These are phyloP conservation scores for Drosophila pallidifrons DNA, from an alignment of 1,140 invertebrate species.

Conservation along the genomic window DNA sequence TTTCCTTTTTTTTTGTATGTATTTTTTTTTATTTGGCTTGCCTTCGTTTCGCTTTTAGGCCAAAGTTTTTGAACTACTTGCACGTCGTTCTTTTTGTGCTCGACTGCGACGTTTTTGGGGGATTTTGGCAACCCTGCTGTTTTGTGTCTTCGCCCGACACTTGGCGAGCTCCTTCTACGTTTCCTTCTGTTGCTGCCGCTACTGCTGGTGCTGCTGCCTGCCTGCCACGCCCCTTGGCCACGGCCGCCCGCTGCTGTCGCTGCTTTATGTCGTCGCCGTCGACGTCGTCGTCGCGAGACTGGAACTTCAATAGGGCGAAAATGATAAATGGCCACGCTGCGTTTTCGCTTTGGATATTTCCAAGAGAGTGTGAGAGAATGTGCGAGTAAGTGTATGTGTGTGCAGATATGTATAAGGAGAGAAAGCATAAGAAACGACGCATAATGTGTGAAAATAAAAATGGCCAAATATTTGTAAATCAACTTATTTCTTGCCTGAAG, in stretches of 20 bases:
- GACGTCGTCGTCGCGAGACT: conserved; percentile 64
- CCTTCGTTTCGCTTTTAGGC: conserved; percentile 74
- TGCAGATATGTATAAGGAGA: conserved; percentile 5
- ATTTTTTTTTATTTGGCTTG: conserved; percentile 40
- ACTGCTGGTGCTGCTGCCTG: conserved; percentile 67
- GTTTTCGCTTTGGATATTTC: conserved; percentile 55
- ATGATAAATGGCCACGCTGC: conserved; percentile 78
- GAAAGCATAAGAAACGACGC: conserved; percentile 18
- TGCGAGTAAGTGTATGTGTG: conserved; percentile 2
- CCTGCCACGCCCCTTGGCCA: conserved; percentile 62
- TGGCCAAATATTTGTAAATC: conserved; percentile 61
- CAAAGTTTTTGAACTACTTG: conserved; percentile 83
- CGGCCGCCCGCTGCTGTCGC: conserved; percentile 69
- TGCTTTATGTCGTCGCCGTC: conserved; percentile 67
- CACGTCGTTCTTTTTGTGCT: conserved; percentile 72
- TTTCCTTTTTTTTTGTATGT: conserved; percentile 27
- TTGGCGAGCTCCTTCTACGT: conserved; percentile 39
- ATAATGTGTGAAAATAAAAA: conserved; percentile 73
- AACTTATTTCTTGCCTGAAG: conserved; percentile 37
- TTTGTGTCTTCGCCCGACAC: conserved; percentile 70
- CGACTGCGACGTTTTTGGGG: conserved; percentile 48
- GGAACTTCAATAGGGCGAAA: conserved; percentile 82
- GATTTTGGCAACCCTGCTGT: conserved; percentile 79
- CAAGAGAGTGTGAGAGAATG: conserved; percentile 6
- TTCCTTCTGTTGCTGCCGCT: conserved; percentile 11